Evolutionary conservation across 1,140 invertebrate genomes (phyloP), one percentile per base, ranked within the genome.

Genomic region (Agrypnia vestita): DNA sequence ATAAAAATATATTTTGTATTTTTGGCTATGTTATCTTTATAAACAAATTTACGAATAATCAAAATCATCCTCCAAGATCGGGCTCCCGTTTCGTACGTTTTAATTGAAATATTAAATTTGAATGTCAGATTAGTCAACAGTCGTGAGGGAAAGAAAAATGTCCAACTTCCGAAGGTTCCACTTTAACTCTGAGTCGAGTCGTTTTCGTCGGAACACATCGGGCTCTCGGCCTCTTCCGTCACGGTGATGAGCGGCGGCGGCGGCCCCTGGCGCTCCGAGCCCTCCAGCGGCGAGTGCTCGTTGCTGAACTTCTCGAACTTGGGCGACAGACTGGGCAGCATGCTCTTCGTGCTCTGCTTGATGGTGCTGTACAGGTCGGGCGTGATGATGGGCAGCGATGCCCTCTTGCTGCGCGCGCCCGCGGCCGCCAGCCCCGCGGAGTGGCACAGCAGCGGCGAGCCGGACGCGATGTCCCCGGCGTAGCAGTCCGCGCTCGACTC

Each of bases 231-330:
- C 62, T 90, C 89, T 76, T 90, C 89, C 0, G 88, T 90, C 46
- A 90, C 89, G 0, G 89, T 90, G 55, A 90, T 89, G 85, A 90
- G 86, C 0, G 89, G 88, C 4, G 87, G 87, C 15, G 85, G 83
- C 47, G 86, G 85, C 51, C 84, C 86, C 21, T 82, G 81, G 21
- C 76, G 67, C 4, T 64, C 72, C 13, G 35, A 47, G 25, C 81
- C 82, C 17, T 87, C 88, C 72, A 85, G 84, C n/a, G 87, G 86
- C 6, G 88, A 87, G n/a, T 85, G 83, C 51, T 89, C 88, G 80
- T 89, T 89, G 6, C 80, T 85, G 13, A 90, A 83, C 80, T 87
- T 89, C 77, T 90, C 88, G 83, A 90, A 90, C 79, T 89, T 89
- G 0, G 88, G 88, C 7, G 88, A 87, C 8, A 84, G 85, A 44